Percentiles rank a stretch among this genome's conserved stretches.
Evolutionary conservation across 2,888 invertebrate species (phyloP).

Genomic region (Mythimna albipuncta): DNA sequence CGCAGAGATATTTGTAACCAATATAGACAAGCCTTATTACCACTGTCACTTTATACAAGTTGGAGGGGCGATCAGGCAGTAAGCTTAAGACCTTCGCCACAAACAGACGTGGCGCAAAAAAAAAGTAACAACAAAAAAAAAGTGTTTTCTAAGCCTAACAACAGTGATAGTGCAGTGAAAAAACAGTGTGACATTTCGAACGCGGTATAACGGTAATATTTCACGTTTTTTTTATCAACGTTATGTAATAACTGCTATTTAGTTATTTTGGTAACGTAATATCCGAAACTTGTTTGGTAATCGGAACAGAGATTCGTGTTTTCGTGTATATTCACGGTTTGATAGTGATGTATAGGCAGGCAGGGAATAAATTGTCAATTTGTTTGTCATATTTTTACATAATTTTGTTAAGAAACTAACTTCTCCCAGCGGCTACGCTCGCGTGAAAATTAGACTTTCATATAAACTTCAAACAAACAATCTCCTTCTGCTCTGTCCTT

Average conservation of each 20-base stretch:
- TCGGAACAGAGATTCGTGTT: slow-evolving; percentile 46
- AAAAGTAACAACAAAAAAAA: slow-evolving; percentile 7
- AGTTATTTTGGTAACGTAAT: slow-evolving; percentile 59
- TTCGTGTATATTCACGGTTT: slow-evolving; percentile 25
- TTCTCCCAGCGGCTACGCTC: too few relatives aligned
- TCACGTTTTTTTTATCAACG: slow-evolving; percentile 20
- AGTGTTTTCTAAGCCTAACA: slow-evolving; percentile 48
- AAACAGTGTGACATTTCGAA: slow-evolving; percentile 38
- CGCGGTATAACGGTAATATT: slow-evolving; percentile 47
- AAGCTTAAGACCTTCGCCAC: slow-evolving; percentile 45
- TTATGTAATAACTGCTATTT: slow-evolving; percentile 42
- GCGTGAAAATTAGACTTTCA: too few relatives aligned
- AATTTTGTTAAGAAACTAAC: background rate
- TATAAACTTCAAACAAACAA: too few relatives aligned
- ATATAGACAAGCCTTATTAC: slow-evolving; percentile 21
- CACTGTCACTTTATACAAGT: slow-evolving; percentile 50
- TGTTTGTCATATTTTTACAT: slow-evolving; percentile 13
- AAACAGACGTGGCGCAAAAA: slow-evolving; percentile 47
- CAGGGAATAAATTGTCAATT: slow-evolving; percentile 12
- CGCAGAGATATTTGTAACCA: slow-evolving; percentile 9
- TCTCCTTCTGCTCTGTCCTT: too few relatives aligned
- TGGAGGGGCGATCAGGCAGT: slow-evolving; percentile 60
- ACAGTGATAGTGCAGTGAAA: slow-evolving; percentile 57
- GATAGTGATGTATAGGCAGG: slow-evolving; percentile 23
- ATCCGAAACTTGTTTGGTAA: slow-evolving; percentile 59